Evolutionary conservation across 1,140 invertebrate species (phyloP).

Genomic region (Mycetomoellerius zeteki): DNA sequence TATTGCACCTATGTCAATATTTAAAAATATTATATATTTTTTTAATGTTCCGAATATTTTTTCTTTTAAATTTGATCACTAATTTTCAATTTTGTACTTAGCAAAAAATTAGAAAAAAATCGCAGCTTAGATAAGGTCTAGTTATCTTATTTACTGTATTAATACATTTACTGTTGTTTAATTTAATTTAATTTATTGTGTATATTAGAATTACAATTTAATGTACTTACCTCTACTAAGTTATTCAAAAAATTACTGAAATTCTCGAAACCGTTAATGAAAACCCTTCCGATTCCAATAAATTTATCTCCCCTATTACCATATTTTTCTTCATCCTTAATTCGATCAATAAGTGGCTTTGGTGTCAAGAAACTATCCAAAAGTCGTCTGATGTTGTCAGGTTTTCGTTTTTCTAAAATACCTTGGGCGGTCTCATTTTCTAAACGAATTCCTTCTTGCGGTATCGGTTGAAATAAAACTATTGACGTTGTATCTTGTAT

Average conservation of each 20-base stretch:
- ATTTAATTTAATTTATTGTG: too few species aligned
- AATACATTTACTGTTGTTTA: constrained; percentile 7
- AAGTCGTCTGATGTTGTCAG: constrained; percentile 54
- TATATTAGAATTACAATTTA: too few species aligned
- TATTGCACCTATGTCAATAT: too few species aligned
- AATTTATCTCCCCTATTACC: constrained; percentile 90
- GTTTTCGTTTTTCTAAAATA: constrained; percentile 77
- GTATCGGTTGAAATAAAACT: constrained; percentile 34
- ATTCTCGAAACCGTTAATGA: constrained; percentile 88
- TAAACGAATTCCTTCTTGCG: constrained; percentile 77
- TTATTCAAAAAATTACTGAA: constrained; percentile 88
- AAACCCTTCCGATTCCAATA: constrained; percentile 86
- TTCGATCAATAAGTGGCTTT: constrained; percentile 90
- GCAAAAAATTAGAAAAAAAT: too few species aligned
- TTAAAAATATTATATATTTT: too few species aligned
- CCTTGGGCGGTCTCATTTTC: constrained; percentile 78
- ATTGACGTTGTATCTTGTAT: constrained; percentile 19
- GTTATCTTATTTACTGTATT: not conserved
- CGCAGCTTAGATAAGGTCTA: too few species aligned
- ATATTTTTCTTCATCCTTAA: constrained; percentile 91
- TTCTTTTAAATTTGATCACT: too few species aligned
- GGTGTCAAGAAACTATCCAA: constrained; percentile 83
- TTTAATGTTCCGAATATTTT: too few species aligned
- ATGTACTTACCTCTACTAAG: constrained; percentile 86
- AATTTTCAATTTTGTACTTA: too few species aligned